These are phyloP conservation scores for Arvicanthis niloticus DNA, from an alignment of 2,113 vertebrate species.

Conservation along the genomic window DNA sequence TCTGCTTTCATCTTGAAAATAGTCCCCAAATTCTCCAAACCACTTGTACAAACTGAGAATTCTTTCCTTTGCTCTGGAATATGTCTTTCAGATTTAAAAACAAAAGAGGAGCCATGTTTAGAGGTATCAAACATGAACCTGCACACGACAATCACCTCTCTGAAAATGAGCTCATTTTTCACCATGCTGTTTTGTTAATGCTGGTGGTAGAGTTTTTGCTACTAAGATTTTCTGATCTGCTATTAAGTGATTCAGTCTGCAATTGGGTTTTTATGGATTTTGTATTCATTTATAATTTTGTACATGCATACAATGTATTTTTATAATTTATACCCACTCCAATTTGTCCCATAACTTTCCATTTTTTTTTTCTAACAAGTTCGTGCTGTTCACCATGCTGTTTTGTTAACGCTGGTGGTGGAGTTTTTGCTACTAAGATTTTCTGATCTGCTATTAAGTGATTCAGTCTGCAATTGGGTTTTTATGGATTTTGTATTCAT, in stretches of 20 bases:
- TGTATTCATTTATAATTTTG: background rate
- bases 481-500: background rate
- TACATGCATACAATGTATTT: background rate
- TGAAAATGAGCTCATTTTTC: background rate
- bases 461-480: background rate
- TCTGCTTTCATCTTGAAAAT: constrained; percentile 4
- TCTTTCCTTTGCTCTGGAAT: background rate
- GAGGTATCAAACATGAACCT: background rate
- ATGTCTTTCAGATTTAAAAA: background rate
- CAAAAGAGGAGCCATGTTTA: background rate
- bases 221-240: background rate
- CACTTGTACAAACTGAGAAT: background rate
- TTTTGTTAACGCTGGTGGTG: background rate
- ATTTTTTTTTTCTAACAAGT: too few relatives aligned
- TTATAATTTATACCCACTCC: background rate
- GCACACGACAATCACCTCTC: background rate
- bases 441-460: background rate
- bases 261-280: background rate
- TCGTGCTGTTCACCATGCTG: background rate
- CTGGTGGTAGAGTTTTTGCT: background rate
- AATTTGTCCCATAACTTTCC: background rate
- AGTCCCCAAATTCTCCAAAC: background rate
- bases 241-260: background rate
- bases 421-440: background rate
- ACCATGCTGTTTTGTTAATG: background rate